Base-by-base conservation (phyloP, 92 coral and sea anemone species). In the Epizoanthus illoricatus region DNA sequence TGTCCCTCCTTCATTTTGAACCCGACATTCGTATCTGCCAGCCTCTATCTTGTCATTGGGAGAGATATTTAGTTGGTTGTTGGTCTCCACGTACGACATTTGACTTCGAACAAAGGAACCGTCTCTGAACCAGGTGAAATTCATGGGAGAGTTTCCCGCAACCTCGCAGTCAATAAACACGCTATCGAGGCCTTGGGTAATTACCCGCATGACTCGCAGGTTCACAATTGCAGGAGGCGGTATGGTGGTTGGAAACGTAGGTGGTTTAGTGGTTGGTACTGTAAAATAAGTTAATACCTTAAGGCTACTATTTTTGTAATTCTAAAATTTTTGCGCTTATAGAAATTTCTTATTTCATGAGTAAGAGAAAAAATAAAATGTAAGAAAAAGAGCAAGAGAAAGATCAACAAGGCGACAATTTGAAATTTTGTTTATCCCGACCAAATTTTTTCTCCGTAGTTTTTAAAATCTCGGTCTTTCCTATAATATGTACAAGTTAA, bases 121-220 rank as follows among this genome's bases (percentile, higher is more conserved):
- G 55, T 71, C 58, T 13, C 40, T 71, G 75, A 41, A 71, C 75
- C 75, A 71, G 20, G 75, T 41, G 58, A 71, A 71, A 42, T 71
- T 45, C 36, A 71, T 4, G 4, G 75, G 75, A 17, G 58, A 41
- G 33, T 6, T 21, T 10, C 75, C 75, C 23, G 16, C 18, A 55
- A 40, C 75, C 40, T 71, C 75, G 33, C 75, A 71, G 23, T 71
- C 75, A 9, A 71, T 17, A 7, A 42, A 71, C 19, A 71, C 75
- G 1, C 7, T 71, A 39, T 71, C 75, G 19, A 42, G 5, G 16
- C 75, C 58, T 71, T 71, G n/a, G 55, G 33, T 43, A 13, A 71
- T 43, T 2, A 43, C 75, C 47, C 75, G 75, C 28, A 71, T 1
- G 40, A 71, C 15, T n/a, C 57, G 43, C 23, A 71, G 24, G 75